Evolutionary conservation across 2,888 invertebrate genomes (phyloP).

Genomic region (Abrostola triplasia): DNA sequence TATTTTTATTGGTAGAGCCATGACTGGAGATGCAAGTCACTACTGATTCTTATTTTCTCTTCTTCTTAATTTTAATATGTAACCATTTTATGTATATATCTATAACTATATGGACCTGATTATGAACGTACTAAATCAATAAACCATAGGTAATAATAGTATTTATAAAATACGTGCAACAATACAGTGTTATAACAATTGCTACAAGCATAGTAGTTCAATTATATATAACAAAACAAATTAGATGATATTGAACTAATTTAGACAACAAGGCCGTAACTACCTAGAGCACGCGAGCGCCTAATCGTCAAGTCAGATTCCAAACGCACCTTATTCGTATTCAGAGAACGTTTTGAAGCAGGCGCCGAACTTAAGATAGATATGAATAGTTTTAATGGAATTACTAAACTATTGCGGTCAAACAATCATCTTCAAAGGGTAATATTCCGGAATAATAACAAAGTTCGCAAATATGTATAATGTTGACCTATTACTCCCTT

Average conservation of each 20-base stretch:
- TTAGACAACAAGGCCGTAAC: slow-evolving; percentile 28
- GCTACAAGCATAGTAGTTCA: too few species aligned
- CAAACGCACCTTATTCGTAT: slow-evolving; percentile 45
- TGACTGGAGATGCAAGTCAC: too few species aligned
- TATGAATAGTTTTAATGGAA: slow-evolving; percentile 29
- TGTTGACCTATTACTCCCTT: slow-evolving; percentile 4
- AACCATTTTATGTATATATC: too few species aligned
- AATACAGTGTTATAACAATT: too few species aligned
- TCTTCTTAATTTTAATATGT: too few species aligned
- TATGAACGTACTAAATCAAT: too few species aligned
- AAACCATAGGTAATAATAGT: too few species aligned
- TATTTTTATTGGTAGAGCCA: too few species aligned
- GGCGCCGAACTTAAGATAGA: slow-evolving; percentile 28
- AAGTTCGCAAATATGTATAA: slow-evolving; percentile 25
- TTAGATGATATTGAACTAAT: slow-evolving; percentile 20
- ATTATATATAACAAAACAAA: not conserved
- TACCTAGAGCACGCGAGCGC: slow-evolving; percentile 63
- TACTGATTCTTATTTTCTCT: too few species aligned
- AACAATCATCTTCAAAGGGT: slow-evolving; percentile 14
- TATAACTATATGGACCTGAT: too few species aligned
- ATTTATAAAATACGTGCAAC: too few species aligned
- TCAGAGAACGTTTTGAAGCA: slow-evolving; percentile 30
- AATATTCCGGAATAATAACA: slow-evolving; percentile 5
- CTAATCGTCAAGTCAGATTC: slow-evolving; percentile 59
- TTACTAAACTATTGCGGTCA: slow-evolving; percentile 7